Evolutionary conservation across 1,140 invertebrate genomes (phyloP).

Genomic region (Metopolophium dirhodum): DNA sequence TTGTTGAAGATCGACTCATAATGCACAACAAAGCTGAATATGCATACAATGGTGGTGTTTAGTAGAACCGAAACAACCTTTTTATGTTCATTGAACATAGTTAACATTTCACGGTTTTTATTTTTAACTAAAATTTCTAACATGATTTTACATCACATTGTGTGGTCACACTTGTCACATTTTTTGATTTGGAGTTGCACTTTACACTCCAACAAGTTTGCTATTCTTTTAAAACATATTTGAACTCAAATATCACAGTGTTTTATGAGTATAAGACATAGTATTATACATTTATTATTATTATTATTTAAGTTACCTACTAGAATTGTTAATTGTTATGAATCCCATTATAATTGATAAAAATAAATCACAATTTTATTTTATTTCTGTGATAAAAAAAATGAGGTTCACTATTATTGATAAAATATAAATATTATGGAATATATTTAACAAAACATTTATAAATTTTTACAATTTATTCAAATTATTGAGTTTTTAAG

Average conservation of each 20-base stretch:
- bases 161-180: background rate
- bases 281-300: background rate
- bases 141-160: conserved; percentile 1
- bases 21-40: conserved; percentile 99
- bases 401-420: background rate
- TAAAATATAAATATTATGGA: background rate
- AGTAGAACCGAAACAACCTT: background rate
- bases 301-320: background rate
- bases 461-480: background rate
- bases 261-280: background rate
- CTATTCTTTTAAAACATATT: background rate
- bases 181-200: background rate
- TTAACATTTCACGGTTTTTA: background rate
- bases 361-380: background rate
- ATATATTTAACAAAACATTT: background rate
- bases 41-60: conserved; percentile 78
- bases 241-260: background rate
- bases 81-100: background rate
- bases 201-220: background rate
- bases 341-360: background rate
- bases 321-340: background rate
- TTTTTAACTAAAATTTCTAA: background rate
- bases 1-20: conserved; percentile 94
- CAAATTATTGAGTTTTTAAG: background rate
- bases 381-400: background rate